Evolutionary conservation across 2,113 vertebrate species (phyloP).

Genomic region (Gobius niger): DNA sequence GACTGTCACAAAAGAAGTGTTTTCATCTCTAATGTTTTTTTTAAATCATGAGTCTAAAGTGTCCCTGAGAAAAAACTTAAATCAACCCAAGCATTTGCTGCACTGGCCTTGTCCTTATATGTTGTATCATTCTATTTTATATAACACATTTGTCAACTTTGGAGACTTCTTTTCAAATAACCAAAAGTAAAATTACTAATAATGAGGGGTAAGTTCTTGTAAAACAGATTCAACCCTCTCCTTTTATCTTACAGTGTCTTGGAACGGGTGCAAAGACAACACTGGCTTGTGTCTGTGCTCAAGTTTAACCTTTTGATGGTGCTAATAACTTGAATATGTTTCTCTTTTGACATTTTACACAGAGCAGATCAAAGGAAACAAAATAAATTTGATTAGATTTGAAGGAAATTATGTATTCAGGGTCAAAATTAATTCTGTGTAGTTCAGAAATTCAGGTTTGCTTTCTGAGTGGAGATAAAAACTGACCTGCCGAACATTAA

Average conservation of each 20-base stretch:
- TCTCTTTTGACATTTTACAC: conserved; percentile 1
- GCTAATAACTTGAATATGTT: background rate
- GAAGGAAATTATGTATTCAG: background rate
- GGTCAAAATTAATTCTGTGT: background rate
- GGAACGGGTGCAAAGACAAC: background rate
- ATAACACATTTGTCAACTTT: background rate
- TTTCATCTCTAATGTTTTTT: conserved; percentile 9
- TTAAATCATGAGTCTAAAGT: conserved; percentile 20
- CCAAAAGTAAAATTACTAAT: too few relatives aligned
- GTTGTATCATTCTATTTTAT: background rate
- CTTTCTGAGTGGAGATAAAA: conserved; percentile 34
- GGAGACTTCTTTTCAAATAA: background rate
- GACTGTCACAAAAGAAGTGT: conserved; percentile 1
- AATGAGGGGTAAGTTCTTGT: too few relatives aligned
- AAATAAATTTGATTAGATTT: too few relatives aligned
- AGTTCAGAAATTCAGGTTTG: conserved; percentile 23
- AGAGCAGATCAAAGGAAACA: background rate
- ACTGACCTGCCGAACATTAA: conserved; percentile 27
- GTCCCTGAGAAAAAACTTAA: conserved; percentile 29
- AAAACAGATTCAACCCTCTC: too few relatives aligned
- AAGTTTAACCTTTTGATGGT: background rate
- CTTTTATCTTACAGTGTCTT: background rate
- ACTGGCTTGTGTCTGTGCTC: background rate
- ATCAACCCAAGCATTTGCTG: conserved; percentile 16
- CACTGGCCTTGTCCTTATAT: conserved; percentile 7